A percentile compares a stretch with the other conserved stretches of the same genome.
These are phyloP conservation scores for Hippasteria phrygiana DNA, from an alignment of 53 echinoderm and acorn worm species.

Conservation along the genomic window DNA sequence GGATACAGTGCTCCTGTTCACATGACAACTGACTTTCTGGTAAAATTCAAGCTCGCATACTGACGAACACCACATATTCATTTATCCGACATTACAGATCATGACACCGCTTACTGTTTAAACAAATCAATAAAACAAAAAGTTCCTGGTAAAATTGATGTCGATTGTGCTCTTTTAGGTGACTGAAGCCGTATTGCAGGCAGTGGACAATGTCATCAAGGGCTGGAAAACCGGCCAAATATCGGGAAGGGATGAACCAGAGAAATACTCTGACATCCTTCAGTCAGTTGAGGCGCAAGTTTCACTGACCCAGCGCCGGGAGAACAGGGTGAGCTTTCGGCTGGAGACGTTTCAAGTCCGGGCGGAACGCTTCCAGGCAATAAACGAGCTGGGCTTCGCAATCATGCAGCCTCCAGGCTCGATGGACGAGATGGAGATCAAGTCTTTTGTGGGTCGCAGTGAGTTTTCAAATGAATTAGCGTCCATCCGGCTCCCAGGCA, in stretches of 20 bases:
- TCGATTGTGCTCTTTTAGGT: conserved; percentile 5
- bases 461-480: background rate
- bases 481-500: conserved; percentile 2
- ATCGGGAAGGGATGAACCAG: background rate
- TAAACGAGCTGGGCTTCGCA: background rate
- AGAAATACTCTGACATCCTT: conserved; percentile 31
- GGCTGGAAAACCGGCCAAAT: conserved; percentile 4
- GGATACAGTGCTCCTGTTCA: too few relatives aligned
- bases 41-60: too few relatives aligned
- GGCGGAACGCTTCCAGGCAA: background rate
- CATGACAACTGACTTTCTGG: too few relatives aligned
- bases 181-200: conserved; percentile 28
- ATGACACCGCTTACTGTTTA: too few relatives aligned
- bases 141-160: too few relatives aligned
- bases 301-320: background rate
- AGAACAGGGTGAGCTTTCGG: background rate
- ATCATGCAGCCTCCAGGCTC: background rate
- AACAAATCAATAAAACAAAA: too few relatives aligned
- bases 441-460: background rate
- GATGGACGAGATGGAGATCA: background rate
- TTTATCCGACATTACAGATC: too few relatives aligned
- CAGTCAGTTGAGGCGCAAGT: conserved; percentile 34
- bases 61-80: too few relatives aligned
- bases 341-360: conserved; percentile 44
- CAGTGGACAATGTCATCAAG: conserved; percentile 18